These are phyloP conservation scores for Oplegnathus fasciatus DNA, from an alignment of 2,113 vertebrate species.

Conservation along the genomic window DNA sequence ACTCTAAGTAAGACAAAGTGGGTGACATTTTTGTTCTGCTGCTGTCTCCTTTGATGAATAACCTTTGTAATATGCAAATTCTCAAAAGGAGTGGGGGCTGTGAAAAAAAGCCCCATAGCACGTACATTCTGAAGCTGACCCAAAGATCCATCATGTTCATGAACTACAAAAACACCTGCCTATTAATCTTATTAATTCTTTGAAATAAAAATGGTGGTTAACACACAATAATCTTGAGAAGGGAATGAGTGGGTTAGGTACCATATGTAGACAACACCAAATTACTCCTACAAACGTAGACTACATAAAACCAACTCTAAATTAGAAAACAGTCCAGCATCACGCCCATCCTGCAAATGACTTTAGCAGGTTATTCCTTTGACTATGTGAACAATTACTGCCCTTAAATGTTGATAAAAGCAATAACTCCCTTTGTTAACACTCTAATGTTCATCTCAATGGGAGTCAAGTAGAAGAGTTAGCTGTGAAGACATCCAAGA, in stretches of 20 bases:
- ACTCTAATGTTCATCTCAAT: slow-evolving; percentile 13
- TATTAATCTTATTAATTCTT: background rate
- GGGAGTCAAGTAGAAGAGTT: background rate
- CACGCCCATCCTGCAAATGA: no score
- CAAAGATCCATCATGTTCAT: background rate
- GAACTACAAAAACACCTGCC: background rate
- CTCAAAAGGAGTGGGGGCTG: background rate
- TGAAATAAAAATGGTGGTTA: background rate
- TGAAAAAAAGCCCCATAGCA: background rate
- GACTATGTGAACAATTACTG: background rate
- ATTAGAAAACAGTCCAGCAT: no score
- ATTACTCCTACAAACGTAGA: no score
- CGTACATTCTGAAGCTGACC: background rate
- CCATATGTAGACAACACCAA: no score
- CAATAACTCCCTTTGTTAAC: background rate
- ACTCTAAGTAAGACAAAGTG: background rate
- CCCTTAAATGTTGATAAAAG: background rate
- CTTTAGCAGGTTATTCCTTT: background rate
- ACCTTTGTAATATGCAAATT: background rate
- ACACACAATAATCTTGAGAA: background rate
- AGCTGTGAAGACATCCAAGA: background rate
- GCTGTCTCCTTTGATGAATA: slow-evolving; percentile 16
- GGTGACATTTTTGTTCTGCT: background rate
- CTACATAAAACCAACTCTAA: no score
- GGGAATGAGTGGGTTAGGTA: background rate